Percentiles rank a stretch among this genome's conserved stretches.
These are phyloP conservation scores for Acanthornis magna DNA, from an alignment of 2,797 vertebrate genomes.

Conservation along the genomic window DNA sequence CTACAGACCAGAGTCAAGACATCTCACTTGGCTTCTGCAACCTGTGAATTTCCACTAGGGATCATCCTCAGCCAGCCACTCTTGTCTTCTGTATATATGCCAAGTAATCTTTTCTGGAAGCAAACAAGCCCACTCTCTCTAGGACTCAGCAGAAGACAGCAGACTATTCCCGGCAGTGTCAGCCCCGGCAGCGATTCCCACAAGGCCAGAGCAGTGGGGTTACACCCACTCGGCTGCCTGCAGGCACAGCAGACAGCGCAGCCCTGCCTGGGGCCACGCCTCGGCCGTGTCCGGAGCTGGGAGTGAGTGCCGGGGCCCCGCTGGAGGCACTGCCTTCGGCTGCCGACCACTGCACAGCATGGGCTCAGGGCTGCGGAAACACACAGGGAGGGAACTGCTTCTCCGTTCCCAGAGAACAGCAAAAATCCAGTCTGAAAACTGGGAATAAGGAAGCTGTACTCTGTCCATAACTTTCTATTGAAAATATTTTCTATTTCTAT, in stretches of 20 bases:
- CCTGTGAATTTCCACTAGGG: background rate
- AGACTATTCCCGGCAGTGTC: background rate
- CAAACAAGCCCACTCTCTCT: background rate
- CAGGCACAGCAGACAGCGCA: background rate
- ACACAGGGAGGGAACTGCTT: background rate
- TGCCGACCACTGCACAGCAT: background rate
- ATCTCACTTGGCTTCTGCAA: background rate
- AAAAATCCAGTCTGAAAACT: background rate
- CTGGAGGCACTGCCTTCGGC: background rate
- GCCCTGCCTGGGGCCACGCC: background rate
- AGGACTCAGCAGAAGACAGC: background rate
- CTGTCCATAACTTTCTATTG: background rate
- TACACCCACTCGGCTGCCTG: background rate
- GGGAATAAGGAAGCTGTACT: background rate
- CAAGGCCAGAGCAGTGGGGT: background rate
- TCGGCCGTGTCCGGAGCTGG: fast-evolving
- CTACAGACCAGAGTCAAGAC: background rate
- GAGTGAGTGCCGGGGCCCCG: fast-evolving
- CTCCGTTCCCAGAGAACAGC: background rate
- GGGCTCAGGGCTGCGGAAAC: background rate
- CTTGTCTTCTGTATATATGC: background rate
- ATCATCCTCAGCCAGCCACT: background rate
- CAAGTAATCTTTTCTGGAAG: background rate
- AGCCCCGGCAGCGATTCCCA: background rate
- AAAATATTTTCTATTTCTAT: background rate